Percentiles rank a stretch among this genome's conserved stretches.
These are phyloP conservation scores for Metridium senile DNA, from an alignment of 92 coral and sea anemone species.

Conservation along the genomic window DNA sequence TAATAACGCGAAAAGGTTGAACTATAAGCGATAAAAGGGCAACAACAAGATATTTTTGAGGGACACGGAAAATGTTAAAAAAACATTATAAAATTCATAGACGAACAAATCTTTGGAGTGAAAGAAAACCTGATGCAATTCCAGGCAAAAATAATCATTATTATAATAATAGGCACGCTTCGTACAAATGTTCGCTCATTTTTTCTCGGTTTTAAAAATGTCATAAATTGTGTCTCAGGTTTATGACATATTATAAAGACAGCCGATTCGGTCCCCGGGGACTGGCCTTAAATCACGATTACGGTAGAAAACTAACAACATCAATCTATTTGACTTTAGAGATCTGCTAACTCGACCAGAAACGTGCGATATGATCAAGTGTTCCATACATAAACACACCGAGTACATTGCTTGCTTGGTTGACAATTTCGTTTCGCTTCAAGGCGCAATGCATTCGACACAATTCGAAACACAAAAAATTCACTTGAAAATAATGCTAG, in stretches of 20 bases:
- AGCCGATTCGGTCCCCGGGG: background rate
- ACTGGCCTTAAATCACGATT: conserved; percentile 1
- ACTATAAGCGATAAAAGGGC: background rate
- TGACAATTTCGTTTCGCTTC: conserved; percentile 1
- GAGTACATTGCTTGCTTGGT: background rate
- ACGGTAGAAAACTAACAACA: conserved; percentile 3
- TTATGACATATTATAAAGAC: background rate
- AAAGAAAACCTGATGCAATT: too few species aligned
- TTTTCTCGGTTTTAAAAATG: background rate
- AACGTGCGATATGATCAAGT: conserved; percentile 16
- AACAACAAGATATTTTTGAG: background rate
- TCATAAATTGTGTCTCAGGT: background rate
- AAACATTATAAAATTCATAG: too few species aligned
- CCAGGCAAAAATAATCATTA: background rate
- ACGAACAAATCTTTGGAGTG: background rate
- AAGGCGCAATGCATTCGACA: background rate
- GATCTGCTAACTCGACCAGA: conserved; percentile 35
- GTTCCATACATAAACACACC: conserved; percentile 12
- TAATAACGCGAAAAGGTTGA: background rate
- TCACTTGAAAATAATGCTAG: background rate
- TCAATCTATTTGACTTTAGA: conserved; percentile 1
- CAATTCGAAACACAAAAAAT: background rate
- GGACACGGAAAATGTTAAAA: background rate
- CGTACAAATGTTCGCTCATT: background rate
- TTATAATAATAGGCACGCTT: background rate